phyloP scores from a whole-genome alignment of 2,888 invertebrate species.

The Furcula furcula region DNA sequence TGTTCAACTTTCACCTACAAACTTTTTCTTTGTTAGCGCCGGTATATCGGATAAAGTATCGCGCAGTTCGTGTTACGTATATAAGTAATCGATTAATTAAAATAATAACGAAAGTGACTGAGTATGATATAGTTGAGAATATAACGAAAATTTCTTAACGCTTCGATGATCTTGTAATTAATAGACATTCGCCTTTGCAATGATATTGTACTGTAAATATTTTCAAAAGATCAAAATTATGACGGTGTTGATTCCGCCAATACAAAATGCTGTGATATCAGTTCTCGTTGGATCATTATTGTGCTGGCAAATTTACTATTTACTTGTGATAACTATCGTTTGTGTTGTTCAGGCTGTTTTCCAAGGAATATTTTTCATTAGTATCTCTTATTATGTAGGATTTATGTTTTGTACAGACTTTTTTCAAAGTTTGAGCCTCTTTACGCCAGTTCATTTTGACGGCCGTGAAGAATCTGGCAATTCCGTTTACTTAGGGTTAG shows the following conservation, averaged over 20 bases:
- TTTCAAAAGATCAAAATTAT: constrained; percentile 45
- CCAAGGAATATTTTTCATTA: constrained; percentile 3
- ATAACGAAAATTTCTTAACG: constrained; percentile 30
- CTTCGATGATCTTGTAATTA: constrained; percentile 28
- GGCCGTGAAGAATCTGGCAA: constrained; percentile 18
- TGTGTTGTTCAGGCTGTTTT: constrained; percentile 12
- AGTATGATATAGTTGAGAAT: constrained; percentile 46
- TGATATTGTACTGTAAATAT: constrained; percentile 42
- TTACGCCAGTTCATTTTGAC: constrained; percentile 15
- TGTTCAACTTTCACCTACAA: constrained; percentile 52
- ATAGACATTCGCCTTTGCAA: constrained; percentile 38
- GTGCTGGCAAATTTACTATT: constrained; percentile 31
- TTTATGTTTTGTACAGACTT: constrained; percentile 21
- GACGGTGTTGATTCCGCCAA: constrained; percentile 53
- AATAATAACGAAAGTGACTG: constrained; percentile 66
- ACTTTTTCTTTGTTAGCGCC: constrained; percentile 37
- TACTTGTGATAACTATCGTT: constrained; percentile 20
- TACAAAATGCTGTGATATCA: constrained; percentile 79
- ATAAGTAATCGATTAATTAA: constrained; percentile 39
- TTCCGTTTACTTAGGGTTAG: constrained; percentile 19
- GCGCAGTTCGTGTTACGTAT: constrained; percentile 52
- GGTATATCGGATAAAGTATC: constrained; percentile 33
- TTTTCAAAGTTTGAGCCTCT: constrained; percentile 13
- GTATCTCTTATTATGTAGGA: constrained; percentile 12
- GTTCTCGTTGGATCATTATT: constrained; percentile 60